Percentiles rank a stretch among this genome's conserved stretches.
Conservation (phyloP, 2,113 vertebrate species). For the Notarius lentiginosus region DNA sequence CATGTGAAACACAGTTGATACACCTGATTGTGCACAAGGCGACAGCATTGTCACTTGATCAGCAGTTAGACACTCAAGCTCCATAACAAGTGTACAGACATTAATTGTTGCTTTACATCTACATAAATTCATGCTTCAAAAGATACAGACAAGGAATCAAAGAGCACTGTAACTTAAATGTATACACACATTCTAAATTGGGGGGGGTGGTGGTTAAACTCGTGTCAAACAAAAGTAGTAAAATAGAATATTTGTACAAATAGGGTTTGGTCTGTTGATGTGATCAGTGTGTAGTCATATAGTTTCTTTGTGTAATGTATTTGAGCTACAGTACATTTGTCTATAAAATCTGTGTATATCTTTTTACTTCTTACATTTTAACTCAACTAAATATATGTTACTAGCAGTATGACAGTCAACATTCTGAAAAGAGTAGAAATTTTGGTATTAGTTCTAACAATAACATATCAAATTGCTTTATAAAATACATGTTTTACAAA, state of each 20-base stretch:
- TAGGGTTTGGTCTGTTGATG: constrained; percentile 90
- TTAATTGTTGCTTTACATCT: not conserved
- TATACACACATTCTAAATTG: not conserved
- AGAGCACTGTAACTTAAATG: not conserved
- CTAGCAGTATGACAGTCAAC: constrained; percentile 54
- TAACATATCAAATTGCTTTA: constrained; percentile 73
- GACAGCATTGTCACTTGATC: constrained; percentile 1
- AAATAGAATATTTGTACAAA: constrained; percentile 99
- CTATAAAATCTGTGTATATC: constrained; percentile 64
- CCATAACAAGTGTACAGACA: not conserved
- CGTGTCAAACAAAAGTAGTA: constrained; percentile 92
- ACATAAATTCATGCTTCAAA: not conserved
- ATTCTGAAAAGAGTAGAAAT: constrained; percentile 57
- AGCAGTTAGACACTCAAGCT: constrained; percentile 5
- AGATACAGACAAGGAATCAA: not conserved
- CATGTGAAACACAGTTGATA: too few species aligned
- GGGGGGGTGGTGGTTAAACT: constrained; percentile 63
- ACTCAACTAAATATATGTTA: constrained; percentile 61
- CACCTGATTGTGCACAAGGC: too few species aligned
- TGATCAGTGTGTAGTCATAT: constrained; percentile 76
- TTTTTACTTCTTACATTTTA: constrained; percentile 62
- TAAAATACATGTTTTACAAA: constrained; percentile 76
- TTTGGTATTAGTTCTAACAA: constrained; percentile 65
- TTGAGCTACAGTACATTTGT: constrained; percentile 59
- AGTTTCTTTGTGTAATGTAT: constrained; percentile 38